phyloP scores from a whole-genome alignment of 2,797 vertebrate genomes.

The Alfaro cultratus region DNA sequence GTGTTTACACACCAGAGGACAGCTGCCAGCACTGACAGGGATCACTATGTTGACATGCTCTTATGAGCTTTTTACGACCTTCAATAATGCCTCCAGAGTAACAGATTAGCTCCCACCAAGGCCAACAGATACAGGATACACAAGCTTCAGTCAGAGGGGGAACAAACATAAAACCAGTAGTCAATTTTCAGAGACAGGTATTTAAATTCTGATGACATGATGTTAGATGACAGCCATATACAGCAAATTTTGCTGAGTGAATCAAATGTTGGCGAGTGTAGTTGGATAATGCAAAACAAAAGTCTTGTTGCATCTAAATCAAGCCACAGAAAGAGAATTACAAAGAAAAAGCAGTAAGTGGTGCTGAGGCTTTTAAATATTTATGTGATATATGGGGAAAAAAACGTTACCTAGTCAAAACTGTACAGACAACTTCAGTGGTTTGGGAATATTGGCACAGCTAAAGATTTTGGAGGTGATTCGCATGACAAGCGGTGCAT shows the following conservation, averaged over 20 bases:
- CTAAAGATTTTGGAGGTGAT: conserved; percentile 33
- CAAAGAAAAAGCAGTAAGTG: conserved; percentile 4
- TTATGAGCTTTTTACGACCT: conserved; percentile 47
- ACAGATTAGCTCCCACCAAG: conserved; percentile 35
- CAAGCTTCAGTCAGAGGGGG: conserved; percentile 29
- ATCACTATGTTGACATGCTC: conserved; percentile 46
- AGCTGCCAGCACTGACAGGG: conserved; percentile 46
- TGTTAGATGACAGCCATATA: conserved; percentile 3
- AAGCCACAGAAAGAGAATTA: conserved; percentile 14
- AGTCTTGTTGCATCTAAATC: conserved; percentile 23
- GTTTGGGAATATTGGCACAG: not conserved
- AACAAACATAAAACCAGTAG: conserved; percentile 5
- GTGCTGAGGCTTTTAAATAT: conserved; percentile 18
- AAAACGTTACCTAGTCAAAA: conserved; percentile 10
- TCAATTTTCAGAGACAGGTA: conserved; percentile 38
- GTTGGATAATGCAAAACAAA: conserved; percentile 26
- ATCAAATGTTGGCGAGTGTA: conserved; percentile 12
- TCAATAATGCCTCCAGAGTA: conserved; percentile 36
- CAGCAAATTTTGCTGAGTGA: conserved; percentile 1
- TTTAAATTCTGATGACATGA: conserved; percentile 47
- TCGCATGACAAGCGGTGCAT: conserved; percentile 37
- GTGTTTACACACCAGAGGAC: conserved; percentile 31
- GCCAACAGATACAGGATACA: conserved; percentile 12
- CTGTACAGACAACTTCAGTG: conserved; percentile 6
- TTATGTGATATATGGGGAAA: not conserved